These are phyloP conservation scores for Leptinotarsa peninsularis DNA, from an alignment of 2,888 invertebrate genomes.

Conservation along the genomic window DNA sequence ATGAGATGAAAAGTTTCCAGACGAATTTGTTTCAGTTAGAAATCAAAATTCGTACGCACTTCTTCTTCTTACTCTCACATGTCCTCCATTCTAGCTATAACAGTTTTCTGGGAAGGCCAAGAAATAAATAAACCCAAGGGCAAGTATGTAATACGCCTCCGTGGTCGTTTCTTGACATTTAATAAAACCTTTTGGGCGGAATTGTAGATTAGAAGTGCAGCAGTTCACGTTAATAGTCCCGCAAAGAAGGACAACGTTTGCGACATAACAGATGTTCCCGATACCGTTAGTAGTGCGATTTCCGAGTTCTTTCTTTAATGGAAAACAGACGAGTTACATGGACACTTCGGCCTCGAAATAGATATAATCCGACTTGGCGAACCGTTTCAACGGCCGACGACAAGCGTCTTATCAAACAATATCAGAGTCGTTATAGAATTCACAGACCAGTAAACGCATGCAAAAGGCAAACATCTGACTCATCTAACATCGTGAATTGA, in stretches of 20 bases:
- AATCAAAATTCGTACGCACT: too few relatives aligned
- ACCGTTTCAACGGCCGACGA: too few relatives aligned
- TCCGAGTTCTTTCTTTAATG: not conserved
- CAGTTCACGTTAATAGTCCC: slow-evolving; percentile 33
- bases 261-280: slow-evolving; percentile 39
- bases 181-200: slow-evolving; percentile 7
- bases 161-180: slow-evolving; percentile 17
- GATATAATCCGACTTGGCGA: not conserved
- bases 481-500: too few relatives aligned
- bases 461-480: too few relatives aligned
- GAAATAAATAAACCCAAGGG: not conserved
- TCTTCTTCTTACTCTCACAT: too few relatives aligned
- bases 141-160: not conserved
- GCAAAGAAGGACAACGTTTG: slow-evolving; percentile 21
- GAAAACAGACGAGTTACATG: not conserved
- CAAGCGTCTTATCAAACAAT: too few relatives aligned
- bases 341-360: not conserved
- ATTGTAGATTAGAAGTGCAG: slow-evolving; percentile 27
- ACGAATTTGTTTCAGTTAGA: too few relatives aligned
- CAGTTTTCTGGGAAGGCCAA: not conserved
- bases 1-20: too few relatives aligned
- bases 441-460: too few relatives aligned
- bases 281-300: slow-evolving; percentile 26
- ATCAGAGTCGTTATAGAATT: too few relatives aligned
- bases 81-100: not conserved